Conservation (phyloP, 37 sponge, comb jelly and placozoan species). For the Aplysina aerophoba region DNA sequence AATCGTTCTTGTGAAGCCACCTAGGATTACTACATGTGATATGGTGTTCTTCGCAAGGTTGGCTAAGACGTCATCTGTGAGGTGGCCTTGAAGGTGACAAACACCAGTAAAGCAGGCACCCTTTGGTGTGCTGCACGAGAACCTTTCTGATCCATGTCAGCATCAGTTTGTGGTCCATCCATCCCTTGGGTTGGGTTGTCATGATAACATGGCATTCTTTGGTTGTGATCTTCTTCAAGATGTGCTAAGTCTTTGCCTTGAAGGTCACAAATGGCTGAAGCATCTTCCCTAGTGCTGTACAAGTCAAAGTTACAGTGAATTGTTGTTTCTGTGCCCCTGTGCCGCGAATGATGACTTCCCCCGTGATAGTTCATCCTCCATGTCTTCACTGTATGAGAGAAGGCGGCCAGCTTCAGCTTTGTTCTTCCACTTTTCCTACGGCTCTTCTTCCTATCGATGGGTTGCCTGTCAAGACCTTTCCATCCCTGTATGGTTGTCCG, state of each 20-base stretch:
- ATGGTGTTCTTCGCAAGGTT: not conserved
- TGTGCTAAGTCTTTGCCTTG: not conserved
- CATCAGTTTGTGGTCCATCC: not conserved
- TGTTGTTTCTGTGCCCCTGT: not conserved
- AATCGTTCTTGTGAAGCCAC: too few relatives aligned
- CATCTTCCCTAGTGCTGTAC: not conserved
- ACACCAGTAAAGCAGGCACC: not conserved
- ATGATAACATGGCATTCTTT: not conserved
- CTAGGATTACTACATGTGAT: not conserved
- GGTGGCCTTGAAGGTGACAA: not conserved
- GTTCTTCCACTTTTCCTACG: not conserved
- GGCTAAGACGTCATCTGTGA: not conserved
- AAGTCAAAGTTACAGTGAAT: not conserved
- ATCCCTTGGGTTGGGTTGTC: not conserved
- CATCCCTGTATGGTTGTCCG: not conserved
- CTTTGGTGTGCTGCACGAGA: not conserved
- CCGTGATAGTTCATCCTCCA: not conserved
- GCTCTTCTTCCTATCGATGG: slow-evolving; percentile 2
- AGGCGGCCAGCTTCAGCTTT: slow-evolving; percentile 7
- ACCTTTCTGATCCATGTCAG: slow-evolving; percentile 10
- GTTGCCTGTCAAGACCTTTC: slow-evolving; percentile 5
- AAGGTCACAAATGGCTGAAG: not conserved
- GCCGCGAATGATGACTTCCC: not conserved
- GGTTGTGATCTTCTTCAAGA: not conserved
- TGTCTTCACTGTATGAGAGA: slow-evolving; percentile 7